These are phyloP conservation scores for Orchesella flavescens DNA, from an alignment of 2,888 invertebrate genomes.

Conservation along the genomic window DNA sequence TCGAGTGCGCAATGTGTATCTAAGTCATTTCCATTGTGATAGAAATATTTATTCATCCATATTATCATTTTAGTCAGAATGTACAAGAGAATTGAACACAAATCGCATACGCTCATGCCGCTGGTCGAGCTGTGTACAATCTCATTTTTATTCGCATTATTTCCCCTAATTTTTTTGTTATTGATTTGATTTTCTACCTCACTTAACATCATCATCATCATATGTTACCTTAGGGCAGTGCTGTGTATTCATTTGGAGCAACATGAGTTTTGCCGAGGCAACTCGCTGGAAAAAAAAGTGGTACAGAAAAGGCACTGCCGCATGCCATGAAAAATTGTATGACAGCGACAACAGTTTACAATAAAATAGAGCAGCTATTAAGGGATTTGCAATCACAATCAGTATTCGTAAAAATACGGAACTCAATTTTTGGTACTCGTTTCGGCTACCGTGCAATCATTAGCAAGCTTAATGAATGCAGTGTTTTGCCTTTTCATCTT, in stretches of 20 bases:
- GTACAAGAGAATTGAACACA: too few species aligned
- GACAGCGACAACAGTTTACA: too few species aligned
- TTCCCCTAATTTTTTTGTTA: not conserved
- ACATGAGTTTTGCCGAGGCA: not conserved
- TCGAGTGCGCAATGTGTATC: too few species aligned
- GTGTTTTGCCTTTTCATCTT: not conserved
- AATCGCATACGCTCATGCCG: too few species aligned
- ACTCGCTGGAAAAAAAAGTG: not conserved
- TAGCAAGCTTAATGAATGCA: not conserved
- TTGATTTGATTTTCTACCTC: constrained; percentile 3
- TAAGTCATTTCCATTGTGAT: too few species aligned
- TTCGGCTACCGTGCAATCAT: not conserved
- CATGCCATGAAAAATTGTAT: not conserved
- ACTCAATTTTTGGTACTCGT: not conserved
- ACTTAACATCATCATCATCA: not conserved
- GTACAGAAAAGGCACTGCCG: not conserved
- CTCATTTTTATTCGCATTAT: not conserved
- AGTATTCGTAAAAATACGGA: not conserved
- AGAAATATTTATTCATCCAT: too few species aligned
- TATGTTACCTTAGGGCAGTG: constrained; percentile 5
- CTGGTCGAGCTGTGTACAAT: too few species aligned
- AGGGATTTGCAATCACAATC: not conserved
- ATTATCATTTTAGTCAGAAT: too few species aligned
- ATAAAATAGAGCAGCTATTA: too few species aligned
- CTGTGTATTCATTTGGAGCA: not conserved